These are phyloP conservation scores for Capreolus pygargus DNA, from an alignment of 2,113 vertebrate genomes.

Conservation along the genomic window DNA sequence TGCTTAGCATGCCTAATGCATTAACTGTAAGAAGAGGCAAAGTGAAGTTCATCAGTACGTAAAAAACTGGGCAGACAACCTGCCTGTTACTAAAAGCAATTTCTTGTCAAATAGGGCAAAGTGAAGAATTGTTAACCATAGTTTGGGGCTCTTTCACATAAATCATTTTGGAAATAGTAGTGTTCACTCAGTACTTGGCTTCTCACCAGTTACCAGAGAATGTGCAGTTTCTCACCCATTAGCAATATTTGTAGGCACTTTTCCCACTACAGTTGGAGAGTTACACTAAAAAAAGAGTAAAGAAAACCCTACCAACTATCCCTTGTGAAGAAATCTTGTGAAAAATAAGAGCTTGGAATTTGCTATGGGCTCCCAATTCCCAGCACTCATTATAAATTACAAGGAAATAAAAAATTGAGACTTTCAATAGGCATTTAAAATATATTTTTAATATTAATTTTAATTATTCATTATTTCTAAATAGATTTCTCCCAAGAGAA, in stretches of 20 bases:
- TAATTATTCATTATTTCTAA: constrained; percentile 56
- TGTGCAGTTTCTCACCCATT: constrained; percentile 34
- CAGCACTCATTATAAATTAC: background rate
- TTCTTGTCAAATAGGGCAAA: background rate
- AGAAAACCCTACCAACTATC: background rate
- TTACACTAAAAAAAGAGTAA: background rate
- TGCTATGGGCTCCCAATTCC: background rate
- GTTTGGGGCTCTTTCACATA: background rate
- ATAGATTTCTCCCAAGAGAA: constrained; percentile 24
- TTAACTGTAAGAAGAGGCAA: background rate
- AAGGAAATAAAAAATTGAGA: background rate
- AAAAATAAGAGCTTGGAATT: constrained; percentile 7
- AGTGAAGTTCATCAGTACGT: background rate
- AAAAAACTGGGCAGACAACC: background rate
- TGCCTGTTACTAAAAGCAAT: background rate
- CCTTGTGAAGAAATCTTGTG: background rate
- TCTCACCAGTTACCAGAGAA: background rate
- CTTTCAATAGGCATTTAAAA: constrained; percentile 29
- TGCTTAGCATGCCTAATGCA: background rate
- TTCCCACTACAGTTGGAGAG: constrained; percentile 34
- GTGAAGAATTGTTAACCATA: background rate
- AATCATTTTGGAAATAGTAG: constrained; percentile 1
- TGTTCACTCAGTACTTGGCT: background rate
- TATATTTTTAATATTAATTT: constrained; percentile 42
- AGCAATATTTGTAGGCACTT: constrained; percentile 44